These are phyloP conservation scores for Callipepla californica DNA, from an alignment of 2,113 vertebrate genomes.

Conservation along the genomic window DNA sequence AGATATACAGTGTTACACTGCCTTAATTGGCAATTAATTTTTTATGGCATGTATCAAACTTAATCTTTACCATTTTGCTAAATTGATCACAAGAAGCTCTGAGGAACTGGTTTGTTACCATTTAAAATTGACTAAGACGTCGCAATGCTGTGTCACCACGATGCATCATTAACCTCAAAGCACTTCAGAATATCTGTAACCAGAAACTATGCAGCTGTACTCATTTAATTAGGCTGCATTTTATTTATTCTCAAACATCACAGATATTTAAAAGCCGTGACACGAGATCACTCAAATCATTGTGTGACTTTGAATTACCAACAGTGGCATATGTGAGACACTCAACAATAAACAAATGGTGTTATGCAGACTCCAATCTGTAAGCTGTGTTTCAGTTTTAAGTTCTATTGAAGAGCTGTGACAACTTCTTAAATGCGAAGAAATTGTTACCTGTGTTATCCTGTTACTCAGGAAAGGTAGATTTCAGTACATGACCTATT, in stretches of 20 bases:
- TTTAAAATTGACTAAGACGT: background rate
- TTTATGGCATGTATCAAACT: constrained; percentile 13
- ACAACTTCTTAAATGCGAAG: constrained; percentile 14
- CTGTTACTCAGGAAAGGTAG: background rate
- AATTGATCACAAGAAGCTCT: background rate
- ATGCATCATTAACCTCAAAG: constrained; percentile 51
- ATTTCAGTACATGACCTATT: background rate
- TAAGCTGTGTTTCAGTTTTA: constrained; percentile 72
- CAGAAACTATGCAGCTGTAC: constrained; percentile 49
- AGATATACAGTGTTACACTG: background rate
- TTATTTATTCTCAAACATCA: constrained; percentile 78
- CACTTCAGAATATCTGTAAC: constrained; percentile 49
- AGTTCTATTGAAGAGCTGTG: constrained; percentile 54
- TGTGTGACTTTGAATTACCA: constrained; percentile 80
- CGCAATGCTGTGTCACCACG: background rate
- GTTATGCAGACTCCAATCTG: constrained; percentile 75
- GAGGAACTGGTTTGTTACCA: background rate
- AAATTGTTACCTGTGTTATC: background rate
- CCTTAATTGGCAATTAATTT: background rate
- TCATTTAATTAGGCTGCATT: constrained; percentile 70
- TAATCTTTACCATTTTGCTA: background rate
- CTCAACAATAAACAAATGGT: constrained; percentile 81
- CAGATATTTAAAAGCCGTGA: constrained; percentile 75
- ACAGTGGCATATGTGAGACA: constrained; percentile 77
- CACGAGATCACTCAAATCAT: constrained; percentile 80